Evolutionary conservation across 2,797 vertebrate species (phyloP), one percentile per base, ranked within the genome.

Genomic region (Carcharodon carcharias): DNA sequence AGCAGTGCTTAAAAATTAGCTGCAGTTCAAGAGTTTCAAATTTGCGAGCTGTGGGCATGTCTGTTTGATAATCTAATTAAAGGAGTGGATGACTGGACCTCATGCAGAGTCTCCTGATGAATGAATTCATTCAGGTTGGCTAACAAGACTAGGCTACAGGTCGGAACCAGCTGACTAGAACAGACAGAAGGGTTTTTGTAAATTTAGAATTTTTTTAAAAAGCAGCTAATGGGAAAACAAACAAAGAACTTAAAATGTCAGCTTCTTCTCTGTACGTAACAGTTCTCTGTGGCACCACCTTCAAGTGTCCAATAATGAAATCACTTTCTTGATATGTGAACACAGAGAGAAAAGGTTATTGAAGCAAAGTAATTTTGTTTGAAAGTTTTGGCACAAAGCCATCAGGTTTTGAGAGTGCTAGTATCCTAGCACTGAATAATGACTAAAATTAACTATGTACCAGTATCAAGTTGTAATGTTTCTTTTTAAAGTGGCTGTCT

Each of bases 71-170:
- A 95, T 77, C 69, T 73, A 94, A 95, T 95, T 95, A 69, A 31
- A 77, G 50, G 50, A 95, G 94, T 16, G 69, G 21, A 73, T 77
- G 69, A 73, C 94, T 58, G 50, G 28, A 73, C 69, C 50, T 95
- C 67, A 95, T 56, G 69, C 94, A 71, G 69, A 50, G 50, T 54
- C 50, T 54, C 94, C 94, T n/a, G 54, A 95, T 95, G 94, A 95
- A 95, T 95, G 94, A 95, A 95, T 58, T 95, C 69, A 73, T 95
- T 95, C 69, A 95, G 69, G 77, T 77, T 95, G 94, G 69, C 50
- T 21, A 56, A 71, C 28, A 95, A 21, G 50, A 9, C 94, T 21
- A 16, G 94, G 61, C 54, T 95, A 73, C 94, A 77, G 31, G 54
- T 54, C 69, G 73, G 94, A 54, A 77, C 50, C 50, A 6, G 94